Percentiles rank a stretch among this genome's conserved stretches.
phyloP scores from a whole-genome alignment of 1,140 invertebrate genomes.

The Anoplophora glabripennis region DNA sequence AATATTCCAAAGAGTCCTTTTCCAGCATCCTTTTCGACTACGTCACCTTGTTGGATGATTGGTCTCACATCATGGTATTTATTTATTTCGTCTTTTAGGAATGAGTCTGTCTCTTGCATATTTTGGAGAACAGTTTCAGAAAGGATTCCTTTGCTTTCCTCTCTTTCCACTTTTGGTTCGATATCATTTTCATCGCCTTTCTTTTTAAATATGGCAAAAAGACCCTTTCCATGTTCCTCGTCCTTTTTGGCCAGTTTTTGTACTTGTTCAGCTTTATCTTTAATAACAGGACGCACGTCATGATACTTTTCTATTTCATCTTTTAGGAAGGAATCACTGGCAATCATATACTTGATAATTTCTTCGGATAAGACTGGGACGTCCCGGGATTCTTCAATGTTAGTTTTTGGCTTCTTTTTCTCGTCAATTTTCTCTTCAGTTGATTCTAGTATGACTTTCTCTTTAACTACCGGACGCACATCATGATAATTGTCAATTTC shows the following conservation, averaged over 20 bases:
- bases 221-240: conserved; percentile 25
- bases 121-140: conserved; percentile 17
- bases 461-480: conserved; percentile 8
- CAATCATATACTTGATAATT: too few species aligned
- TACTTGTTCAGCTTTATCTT: too few species aligned
- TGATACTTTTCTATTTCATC: conserved; percentile 23
- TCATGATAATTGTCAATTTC: conserved; percentile 27
- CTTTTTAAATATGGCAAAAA: conserved; percentile 32
- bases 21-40: conserved; percentile 6
- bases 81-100: conserved; percentile 27
- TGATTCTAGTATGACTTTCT: not conserved
- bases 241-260: too few species aligned
- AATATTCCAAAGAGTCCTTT: not conserved
- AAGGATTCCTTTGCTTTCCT: conserved; percentile 5
- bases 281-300: conserved; percentile 25
- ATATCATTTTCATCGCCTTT: conserved; percentile 22
- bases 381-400: too few species aligned
- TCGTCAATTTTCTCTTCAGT: too few species aligned
- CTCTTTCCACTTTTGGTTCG: not conserved
- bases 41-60: not conserved
- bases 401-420: too few species aligned
- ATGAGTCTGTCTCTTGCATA: conserved; percentile 23
- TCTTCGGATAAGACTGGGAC: too few species aligned
- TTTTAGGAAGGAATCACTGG: conserved; percentile 20
- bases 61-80: conserved; percentile 26